These are phyloP conservation scores for Vultur gryphus DNA, from an alignment of 2,797 vertebrate genomes.

Conservation along the genomic window DNA sequence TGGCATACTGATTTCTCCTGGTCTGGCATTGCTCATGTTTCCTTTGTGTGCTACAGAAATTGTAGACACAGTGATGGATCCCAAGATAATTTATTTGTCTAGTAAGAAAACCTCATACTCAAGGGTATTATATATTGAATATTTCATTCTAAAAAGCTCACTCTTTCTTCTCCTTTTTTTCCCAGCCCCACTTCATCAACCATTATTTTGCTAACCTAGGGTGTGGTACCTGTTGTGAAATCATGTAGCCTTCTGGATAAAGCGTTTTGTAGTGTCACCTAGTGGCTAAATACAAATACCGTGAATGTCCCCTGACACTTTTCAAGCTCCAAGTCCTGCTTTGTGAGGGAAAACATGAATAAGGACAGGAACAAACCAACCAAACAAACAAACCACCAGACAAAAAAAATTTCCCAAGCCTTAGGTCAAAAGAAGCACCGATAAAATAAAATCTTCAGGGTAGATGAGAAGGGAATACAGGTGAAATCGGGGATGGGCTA, in stretches of 20 bases:
- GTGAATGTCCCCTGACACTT: not conserved
- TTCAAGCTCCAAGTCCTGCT: not conserved
- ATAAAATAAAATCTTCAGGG: not conserved
- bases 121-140: not conserved
- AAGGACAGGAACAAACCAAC: not conserved
- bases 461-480: not conserved
- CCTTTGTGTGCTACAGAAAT: not conserved
- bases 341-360: not conserved
- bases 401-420: not conserved
- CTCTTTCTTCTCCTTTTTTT: not conserved
- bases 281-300: not conserved
- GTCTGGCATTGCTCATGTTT: not conserved
- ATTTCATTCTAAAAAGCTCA: not conserved
- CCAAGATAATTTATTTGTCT: not conserved
- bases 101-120: not conserved
- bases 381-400: not conserved
- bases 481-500: not conserved
- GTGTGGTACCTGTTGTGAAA: not conserved
- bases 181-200: not conserved
- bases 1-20: not conserved
- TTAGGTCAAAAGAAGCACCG: not conserved
- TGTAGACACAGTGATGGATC: not conserved
- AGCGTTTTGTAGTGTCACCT: constrained; percentile 38
- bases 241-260: not conserved
- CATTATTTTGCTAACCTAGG: not conserved